A percentile compares a stretch with the other conserved stretches of the same genome.
These are phyloP conservation scores for Characodon lateralis DNA, from an alignment of 2,797 vertebrate species.

Conservation along the genomic window DNA sequence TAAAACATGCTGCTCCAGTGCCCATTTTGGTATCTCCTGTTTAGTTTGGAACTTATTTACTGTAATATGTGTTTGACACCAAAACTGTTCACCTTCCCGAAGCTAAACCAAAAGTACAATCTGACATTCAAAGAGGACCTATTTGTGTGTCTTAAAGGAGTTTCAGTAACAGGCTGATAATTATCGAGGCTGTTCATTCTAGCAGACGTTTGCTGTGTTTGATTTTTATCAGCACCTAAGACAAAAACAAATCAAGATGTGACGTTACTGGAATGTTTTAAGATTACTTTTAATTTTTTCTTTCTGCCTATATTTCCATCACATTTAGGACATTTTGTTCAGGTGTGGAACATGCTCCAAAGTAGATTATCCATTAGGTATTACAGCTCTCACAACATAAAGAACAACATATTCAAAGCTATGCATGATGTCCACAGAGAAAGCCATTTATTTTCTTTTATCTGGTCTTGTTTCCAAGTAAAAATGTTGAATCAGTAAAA, in stretches of 20 bases:
- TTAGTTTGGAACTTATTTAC: conserved; percentile 19
- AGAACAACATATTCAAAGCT: neutral
- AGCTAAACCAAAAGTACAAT: conserved; percentile 9
- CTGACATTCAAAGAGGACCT: neutral
- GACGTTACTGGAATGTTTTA: conserved; percentile 30
- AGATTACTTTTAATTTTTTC: conserved; percentile 1
- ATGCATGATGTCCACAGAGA: neutral
- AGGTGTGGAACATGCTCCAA: neutral
- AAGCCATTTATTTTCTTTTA: neutral
- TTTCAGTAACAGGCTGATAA: neutral
- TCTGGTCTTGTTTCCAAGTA: neutral
- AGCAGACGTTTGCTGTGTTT: neutral
- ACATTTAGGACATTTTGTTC: conserved; percentile 6
- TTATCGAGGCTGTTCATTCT: conserved; percentile 4
- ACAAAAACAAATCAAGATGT: conserved; percentile 9
- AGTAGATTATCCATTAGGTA: neutral
- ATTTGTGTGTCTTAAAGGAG: neutral
- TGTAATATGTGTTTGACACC: conserved; percentile 12
- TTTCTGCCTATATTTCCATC: neutral
- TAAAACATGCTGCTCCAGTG: conserved; percentile 22
- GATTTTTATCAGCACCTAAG: neutral
- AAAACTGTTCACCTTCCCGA: conserved; percentile 18
- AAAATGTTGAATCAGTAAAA: neutral
- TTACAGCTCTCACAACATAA: neutral
- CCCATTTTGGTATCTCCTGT: conserved; percentile 16